Evolutionary conservation across 2,113 vertebrate species (phyloP).

Genomic region (Ochotona curzoniae): DNA sequence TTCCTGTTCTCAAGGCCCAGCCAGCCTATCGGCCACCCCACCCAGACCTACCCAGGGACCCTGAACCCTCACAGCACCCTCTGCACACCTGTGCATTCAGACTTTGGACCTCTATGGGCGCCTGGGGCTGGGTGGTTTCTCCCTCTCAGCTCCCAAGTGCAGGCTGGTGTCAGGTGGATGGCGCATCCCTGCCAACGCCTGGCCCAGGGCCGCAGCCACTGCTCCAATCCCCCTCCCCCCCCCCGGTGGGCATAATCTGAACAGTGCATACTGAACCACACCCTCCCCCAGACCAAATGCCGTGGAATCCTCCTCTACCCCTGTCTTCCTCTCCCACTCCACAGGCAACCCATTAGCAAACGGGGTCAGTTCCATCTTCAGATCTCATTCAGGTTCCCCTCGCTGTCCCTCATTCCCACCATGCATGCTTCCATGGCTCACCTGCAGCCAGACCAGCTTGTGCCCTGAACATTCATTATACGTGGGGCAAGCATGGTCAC

Average conservation of each 20-base stretch:
- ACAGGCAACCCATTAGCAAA: background rate
- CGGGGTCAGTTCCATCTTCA: background rate
- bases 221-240: background rate
- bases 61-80: accelerated
- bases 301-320: background rate
- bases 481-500: background rate
- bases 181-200: background rate
- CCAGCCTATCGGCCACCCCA: background rate
- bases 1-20: background rate
- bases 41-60: background rate
- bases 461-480: background rate
- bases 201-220: background rate
- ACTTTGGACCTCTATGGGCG: background rate
- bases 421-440: background rate
- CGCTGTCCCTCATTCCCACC: background rate
- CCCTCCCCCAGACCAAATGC: background rate
- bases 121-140: accelerated
- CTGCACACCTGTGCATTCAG: background rate
- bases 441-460: background rate
- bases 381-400: background rate
- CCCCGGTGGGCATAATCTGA: background rate
- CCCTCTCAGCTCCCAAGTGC: background rate
- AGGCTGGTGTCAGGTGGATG: background rate
- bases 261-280: background rate
- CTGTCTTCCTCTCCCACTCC: background rate